Evolutionary conservation across 2,888 invertebrate genomes (phyloP), one percentile per base, ranked within the genome.

Genomic region (Pyrocoelia pectoralis): DNA sequence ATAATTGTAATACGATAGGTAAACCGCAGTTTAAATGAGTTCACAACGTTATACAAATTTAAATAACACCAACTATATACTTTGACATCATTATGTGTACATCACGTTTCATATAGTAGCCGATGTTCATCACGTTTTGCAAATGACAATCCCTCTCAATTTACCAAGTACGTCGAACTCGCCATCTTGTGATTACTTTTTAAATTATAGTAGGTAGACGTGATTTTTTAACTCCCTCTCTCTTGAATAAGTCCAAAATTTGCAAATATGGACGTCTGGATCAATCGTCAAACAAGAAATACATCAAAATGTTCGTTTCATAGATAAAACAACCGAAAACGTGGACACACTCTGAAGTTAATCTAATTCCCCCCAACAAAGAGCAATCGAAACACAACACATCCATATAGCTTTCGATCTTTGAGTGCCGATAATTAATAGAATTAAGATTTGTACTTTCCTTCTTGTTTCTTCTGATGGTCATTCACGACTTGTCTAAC

Each of bases 61-160:
- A 61, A 66, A 72, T 72, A 72, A 71, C 73, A 73, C 71, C 74
- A 75, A 73, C 74, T 74, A 72, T 77, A 72, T 77, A 79, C 76
- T 79, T 79, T 77, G 79, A 79, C 79, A 77, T 80, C 77, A 79
- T 79, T 79, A 80, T 74, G 72, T 67, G 69, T 74, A 70, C 76
- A 75, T 80, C 80, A 80, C 79, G 80, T 79, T 80, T 78, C 75
- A 73, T 77, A 80, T 79, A 76, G 79, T 79, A 80, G 79, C 80
- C 77, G 73, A 76, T 78, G 77, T 79, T 75, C 76, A 78, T 78
- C 79, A 79, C 79, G 79, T 79, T 76, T 74, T 74, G 73, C 77
- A 68, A 74, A 74, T 74, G 74, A 74, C 74, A 74, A 73, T 68
- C 69, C n/a, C n/a, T 67, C 71, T 65, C 60, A 65, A 61, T 63